Base-by-base conservation (phyloP, 2,888 invertebrate genomes). In the Furcula furcula region DNA sequence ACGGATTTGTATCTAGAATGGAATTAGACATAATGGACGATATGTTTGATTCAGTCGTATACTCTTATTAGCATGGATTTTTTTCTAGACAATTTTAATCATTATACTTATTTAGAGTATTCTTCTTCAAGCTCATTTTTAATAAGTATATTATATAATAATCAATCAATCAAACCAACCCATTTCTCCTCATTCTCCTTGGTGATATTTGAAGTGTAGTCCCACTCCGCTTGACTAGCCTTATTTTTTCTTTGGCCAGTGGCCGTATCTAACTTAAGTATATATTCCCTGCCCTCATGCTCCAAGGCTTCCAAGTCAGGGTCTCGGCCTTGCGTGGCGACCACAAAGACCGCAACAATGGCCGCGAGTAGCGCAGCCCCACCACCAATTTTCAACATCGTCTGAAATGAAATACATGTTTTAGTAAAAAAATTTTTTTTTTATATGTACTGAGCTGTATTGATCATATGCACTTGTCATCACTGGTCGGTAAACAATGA, bases 131-230 rank as follows among this genome's bases (percentile, higher is more conserved):
- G n/a, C n/a, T n/a, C n/a, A n/a, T n/a, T n/a, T n/a, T n/a, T n/a
- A n/a, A n/a, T n/a, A n/a, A n/a, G n/a, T n/a, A n/a, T n/a, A n/a
- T n/a, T n/a, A n/a, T n/a, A n/a, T n/a, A n/a, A n/a, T n/a, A n/a
- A n/a, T n/a, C n/a, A n/a, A n/a, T n/a, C n/a, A n/a, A n/a, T n/a
- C n/a, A 21, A 7, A 54, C 73, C 25, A 12, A 87, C 88, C 73
- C 79, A 70, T 40, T 62, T 72, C n/a, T 85, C 86, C 9, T 88
- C 87, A 55, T 87, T 95, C 36, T 91, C 91, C 31, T 94, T 92
- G 0, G 93, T 95, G 23, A 96, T 90, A 66, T 96, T 94, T 0
- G 94, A 93, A 0, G 92, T 92, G 65, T 95, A 95, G 0, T 88
- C 90, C 95, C 96, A 96, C 37, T 92, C 90, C 0, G 93, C 93